Conservation (phyloP, 2,113 vertebrate genomes). For the Pteropus alecto region DNA sequence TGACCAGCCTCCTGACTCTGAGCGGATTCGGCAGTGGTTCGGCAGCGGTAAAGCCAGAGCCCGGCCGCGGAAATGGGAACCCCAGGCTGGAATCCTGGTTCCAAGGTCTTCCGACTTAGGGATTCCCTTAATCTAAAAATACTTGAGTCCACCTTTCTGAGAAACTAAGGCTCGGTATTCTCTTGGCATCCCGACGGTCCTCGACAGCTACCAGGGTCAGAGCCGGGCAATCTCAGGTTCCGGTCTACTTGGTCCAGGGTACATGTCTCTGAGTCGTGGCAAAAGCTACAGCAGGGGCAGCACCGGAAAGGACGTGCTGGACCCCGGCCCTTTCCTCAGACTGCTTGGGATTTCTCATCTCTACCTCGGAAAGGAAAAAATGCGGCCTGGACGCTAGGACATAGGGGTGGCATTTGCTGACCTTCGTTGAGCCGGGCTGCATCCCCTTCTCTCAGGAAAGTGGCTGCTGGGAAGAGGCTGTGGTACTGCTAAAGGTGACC, state of each 20-base stretch:
- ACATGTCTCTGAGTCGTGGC: background rate
- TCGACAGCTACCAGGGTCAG: background rate
- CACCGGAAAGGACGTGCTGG: background rate
- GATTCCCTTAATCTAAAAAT: constrained; percentile 26
- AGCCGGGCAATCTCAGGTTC: background rate
- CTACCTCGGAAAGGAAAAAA: background rate
- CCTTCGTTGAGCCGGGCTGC: background rate
- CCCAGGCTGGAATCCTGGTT: background rate
- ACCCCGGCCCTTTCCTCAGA: background rate
- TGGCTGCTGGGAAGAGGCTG: background rate
- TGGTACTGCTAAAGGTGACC: background rate
- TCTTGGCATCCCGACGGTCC: background rate
- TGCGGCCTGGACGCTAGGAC: background rate
- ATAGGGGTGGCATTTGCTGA: background rate
- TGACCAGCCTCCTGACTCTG: background rate
- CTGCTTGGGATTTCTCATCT: background rate
- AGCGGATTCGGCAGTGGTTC: background rate
- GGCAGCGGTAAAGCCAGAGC: background rate
- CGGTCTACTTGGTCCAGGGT: background rate
- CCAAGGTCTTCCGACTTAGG: background rate
- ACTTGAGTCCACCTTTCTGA: background rate
- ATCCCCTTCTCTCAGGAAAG: background rate
- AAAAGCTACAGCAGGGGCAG: background rate
- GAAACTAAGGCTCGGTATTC: background rate
- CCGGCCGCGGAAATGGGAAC: background rate